Base-by-base conservation (phyloP, 2,888 invertebrate species). In the Polylopha cassiicola region DNA sequence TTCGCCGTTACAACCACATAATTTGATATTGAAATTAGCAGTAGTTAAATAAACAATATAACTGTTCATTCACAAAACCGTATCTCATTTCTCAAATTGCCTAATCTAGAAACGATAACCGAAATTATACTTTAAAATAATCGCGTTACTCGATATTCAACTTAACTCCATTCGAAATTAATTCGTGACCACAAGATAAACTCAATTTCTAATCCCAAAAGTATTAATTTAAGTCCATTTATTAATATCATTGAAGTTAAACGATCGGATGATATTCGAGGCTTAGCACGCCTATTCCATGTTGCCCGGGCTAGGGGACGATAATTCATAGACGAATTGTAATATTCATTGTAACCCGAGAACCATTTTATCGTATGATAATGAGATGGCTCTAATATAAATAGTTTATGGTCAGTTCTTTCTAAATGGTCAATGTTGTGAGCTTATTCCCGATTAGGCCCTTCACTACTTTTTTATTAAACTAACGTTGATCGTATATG, bases 291-390 rank as follows among this genome's bases (percentile, higher is more conserved):
- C 73, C 73, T 65, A 56, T 74, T 72, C 58, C 71, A 54, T 73
- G 73, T 73, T 52, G 49, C 41, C 38, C 28, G 50, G 49, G 48
- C 46, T 44, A 44, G 47, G 2, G 53, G 41, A 55, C 54, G n/a
- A 64, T 74, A 73, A 67, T 68, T 74, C 70, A 73, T 71, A 62
- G 65, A 67, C 61, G 66, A 69, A 72, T 62, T 65, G 66, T 67
- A 61, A 65, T 63, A 62, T 60, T 61, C 64, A 63, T 65, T 70
- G 75, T 73, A 74, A 75, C 67, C 65, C 68, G 73, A 75, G 71
- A 65, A 59, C 42, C 48, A 31, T 39, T 44, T 36, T 37, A 43
- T 28, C 28, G 37, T 44, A 44, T 39, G 44, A 32, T 44, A 44
- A 44, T 39, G 38, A 44, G 44, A 34, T 43, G 39, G 34, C 34